A percentile compares a stretch with the other conserved stretches of the same genome.
Evolutionary conservation across 2,888 invertebrate genomes (phyloP).

Genomic region (Chrysina gloriosa): DNA sequence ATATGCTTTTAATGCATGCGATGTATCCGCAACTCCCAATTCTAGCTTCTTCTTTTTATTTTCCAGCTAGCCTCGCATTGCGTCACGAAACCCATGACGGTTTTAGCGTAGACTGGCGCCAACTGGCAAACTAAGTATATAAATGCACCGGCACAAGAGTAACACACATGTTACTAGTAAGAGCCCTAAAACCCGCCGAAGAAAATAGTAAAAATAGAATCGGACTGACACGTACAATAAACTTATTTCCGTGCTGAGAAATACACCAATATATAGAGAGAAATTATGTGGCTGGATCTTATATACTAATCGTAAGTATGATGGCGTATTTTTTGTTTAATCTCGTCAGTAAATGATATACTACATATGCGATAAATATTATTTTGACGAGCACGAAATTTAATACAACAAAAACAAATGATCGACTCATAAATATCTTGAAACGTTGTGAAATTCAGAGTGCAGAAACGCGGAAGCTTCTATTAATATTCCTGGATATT

Average conservation of each 20-base stretch:
- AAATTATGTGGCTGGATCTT: too few relatives aligned
- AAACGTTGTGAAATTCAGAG: background rate
- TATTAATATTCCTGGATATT: too few relatives aligned
- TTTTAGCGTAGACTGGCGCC: slow-evolving; percentile 18
- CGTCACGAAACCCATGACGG: slow-evolving; percentile 18
- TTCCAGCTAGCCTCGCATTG: slow-evolving; percentile 8
- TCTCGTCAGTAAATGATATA: too few relatives aligned
- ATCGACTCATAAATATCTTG: background rate
- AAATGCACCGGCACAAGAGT: slow-evolving; percentile 8
- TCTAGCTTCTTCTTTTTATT: background rate
- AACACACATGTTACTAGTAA: background rate
- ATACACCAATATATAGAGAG: too few relatives aligned
- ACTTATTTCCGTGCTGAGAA: slow-evolving; percentile 12
- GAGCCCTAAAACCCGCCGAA: slow-evolving; percentile 2
- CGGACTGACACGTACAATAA: background rate
- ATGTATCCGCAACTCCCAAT: background rate
- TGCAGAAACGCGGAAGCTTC: too few relatives aligned
- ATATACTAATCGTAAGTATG: too few relatives aligned
- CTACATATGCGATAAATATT: too few relatives aligned
- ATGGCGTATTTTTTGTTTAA: too few relatives aligned
- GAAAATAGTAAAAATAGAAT: slow-evolving; percentile 8
- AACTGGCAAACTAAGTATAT: slow-evolving; percentile 8
- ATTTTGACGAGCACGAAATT: too few relatives aligned
- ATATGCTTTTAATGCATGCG: background rate
- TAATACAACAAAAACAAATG: too few relatives aligned